Conservation (phyloP, 2,888 invertebrate species). For the Hypercompe scribonia region DNA sequence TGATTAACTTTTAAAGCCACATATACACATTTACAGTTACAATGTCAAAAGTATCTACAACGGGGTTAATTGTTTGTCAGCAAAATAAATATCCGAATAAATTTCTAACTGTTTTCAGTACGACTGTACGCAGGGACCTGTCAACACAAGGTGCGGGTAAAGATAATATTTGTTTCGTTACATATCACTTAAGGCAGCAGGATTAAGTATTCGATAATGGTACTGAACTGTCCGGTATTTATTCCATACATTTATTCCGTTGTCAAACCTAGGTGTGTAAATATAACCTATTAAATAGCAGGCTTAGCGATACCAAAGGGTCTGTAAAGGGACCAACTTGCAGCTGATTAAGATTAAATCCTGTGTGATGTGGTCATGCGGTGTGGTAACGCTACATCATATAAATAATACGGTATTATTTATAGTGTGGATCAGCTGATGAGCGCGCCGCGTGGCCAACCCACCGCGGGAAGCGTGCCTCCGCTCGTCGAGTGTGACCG, state of each 20-base stretch:
- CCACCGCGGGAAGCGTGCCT: conserved; percentile 24
- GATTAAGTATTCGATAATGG: conserved; percentile 4
- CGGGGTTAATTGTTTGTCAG: neutral
- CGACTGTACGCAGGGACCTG: neutral
- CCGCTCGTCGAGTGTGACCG: conserved; percentile 43
- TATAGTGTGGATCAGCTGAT: conserved; percentile 85
- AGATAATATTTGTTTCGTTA: conserved; percentile 6
- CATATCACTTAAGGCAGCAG: conserved; percentile 3
- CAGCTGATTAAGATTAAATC: conserved; percentile 1
- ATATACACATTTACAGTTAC: neutral
- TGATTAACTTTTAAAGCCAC: neutral
- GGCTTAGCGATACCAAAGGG: neutral
- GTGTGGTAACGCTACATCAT: conserved; percentile 61
- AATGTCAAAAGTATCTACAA: neutral
- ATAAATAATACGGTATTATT: conserved; percentile 81
- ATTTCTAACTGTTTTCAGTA: neutral
- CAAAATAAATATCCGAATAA: neutral
- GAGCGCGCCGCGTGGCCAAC: conserved; percentile 44
- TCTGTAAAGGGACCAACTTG: neutral
- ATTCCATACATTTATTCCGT: neutral
- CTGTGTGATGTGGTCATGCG: neutral
- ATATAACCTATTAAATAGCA: neutral
- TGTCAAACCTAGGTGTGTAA: conserved; percentile 8
- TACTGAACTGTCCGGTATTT: conserved; percentile 5
- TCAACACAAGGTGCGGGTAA: neutral